Conservation (phyloP, 2,113 vertebrate species). For the Chrysemys picta region DNA sequence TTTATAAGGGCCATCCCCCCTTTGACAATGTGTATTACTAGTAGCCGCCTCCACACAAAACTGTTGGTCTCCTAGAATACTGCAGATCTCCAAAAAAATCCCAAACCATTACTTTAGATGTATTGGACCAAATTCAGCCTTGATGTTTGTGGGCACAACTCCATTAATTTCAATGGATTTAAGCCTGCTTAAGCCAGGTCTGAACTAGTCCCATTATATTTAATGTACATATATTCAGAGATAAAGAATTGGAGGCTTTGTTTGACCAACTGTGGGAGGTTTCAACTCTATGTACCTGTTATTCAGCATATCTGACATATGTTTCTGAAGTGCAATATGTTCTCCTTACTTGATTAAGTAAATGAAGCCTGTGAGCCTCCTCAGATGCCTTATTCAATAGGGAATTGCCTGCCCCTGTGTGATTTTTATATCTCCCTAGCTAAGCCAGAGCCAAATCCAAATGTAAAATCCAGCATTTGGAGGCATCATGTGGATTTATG, state of each 20-base stretch:
- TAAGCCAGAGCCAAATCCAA: background rate
- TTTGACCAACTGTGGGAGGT: background rate
- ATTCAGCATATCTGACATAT: background rate
- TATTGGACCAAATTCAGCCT: background rate
- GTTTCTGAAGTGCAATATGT: background rate
- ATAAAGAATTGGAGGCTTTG: rapidly evolving
- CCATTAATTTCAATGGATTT: background rate
- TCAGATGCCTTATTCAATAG: background rate
- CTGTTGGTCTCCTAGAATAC: background rate
- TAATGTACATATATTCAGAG: background rate
- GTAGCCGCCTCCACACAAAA: background rate
- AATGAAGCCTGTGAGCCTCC: background rate
- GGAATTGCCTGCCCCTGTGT: background rate
- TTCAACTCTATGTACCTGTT: background rate
- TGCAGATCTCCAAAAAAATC: background rate
- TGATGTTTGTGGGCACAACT: background rate
- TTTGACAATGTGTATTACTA: background rate
- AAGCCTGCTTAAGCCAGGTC: background rate
- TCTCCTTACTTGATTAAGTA: background rate
- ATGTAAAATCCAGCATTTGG: background rate
- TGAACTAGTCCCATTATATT: background rate
- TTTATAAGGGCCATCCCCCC: too few species aligned
- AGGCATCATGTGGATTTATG: background rate
- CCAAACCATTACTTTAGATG: background rate
- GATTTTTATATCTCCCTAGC: background rate